Conservation (phyloP, 92 coral and sea anemone genomes). For the Zoanthus sansibaricus region DNA sequence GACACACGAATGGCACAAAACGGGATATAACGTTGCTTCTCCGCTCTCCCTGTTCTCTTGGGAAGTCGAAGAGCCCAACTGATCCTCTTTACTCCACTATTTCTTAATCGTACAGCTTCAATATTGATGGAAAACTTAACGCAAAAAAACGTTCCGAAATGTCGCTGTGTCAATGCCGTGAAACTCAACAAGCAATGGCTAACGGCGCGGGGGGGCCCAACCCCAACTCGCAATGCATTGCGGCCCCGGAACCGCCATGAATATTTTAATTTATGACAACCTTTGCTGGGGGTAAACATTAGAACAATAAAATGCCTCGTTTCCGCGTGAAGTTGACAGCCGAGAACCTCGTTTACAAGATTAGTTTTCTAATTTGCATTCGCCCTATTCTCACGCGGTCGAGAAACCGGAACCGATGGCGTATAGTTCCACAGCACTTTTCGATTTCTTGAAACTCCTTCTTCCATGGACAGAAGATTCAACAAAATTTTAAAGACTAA, state of each 20-base stretch:
- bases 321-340: not conserved
- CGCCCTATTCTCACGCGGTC: slow-evolving; percentile 58
- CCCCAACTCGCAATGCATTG: slow-evolving; percentile 98
- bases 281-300: slow-evolving; percentile 58
- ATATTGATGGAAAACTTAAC: slow-evolving; percentile 85
- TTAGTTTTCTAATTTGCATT: slow-evolving; percentile 31
- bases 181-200: slow-evolving; percentile 99
- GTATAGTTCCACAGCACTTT: slow-evolving; percentile 29
- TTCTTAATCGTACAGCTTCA: slow-evolving; percentile 76
- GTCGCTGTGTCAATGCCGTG: slow-evolving; percentile 99
- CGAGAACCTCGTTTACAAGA: slow-evolving; percentile 56
- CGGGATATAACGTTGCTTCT: slow-evolving; percentile 75
- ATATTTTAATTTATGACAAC: slow-evolving; percentile 80
- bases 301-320: slow-evolving; percentile 86
- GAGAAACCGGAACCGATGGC: slow-evolving; percentile 60
- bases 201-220: slow-evolving; percentile 99
- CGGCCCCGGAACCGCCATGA: slow-evolving; percentile 74
- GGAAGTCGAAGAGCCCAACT: slow-evolving; percentile 66
- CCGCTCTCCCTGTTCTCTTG: slow-evolving; percentile 80
- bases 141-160: slow-evolving; percentile 96
- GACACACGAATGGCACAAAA: slow-evolving; percentile 97
- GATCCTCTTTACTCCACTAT: slow-evolving; percentile 62
- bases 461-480: not conserved
- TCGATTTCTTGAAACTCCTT: not conserved
- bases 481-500: not conserved